Evolutionary conservation across 2,113 vertebrate species (phyloP).

Genomic region (Thunnus maccoyii): DNA sequence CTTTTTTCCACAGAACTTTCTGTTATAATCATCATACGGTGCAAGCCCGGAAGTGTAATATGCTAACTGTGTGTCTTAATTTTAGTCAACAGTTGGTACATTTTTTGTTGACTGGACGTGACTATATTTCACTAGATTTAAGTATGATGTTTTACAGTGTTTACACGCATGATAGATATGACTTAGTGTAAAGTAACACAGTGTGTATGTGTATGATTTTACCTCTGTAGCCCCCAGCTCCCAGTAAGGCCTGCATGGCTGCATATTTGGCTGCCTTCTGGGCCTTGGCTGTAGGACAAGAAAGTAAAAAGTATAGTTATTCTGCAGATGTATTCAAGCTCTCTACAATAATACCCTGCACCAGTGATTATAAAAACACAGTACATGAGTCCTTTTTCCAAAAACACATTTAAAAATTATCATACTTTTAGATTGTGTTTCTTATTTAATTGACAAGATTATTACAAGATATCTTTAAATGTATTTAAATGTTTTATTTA

Average conservation of each 20-base stretch:
- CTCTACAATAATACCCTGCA: neutral
- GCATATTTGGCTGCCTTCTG: constrained; percentile 83
- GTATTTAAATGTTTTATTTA: too few relatives aligned
- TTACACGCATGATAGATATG: neutral
- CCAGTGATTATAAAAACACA: neutral
- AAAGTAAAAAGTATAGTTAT: neutral
- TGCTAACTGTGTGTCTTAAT: too few relatives aligned
- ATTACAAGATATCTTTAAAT: neutral
- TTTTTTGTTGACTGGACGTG: neutral
- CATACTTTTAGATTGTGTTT: neutral
- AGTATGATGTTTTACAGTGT: neutral
- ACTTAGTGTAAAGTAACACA: neutral
- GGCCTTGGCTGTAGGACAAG: constrained; percentile 73
- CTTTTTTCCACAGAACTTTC: neutral
- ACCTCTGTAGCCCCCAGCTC: constrained; percentile 83
- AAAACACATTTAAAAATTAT: neutral
- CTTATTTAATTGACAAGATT: neutral
- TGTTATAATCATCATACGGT: neutral
- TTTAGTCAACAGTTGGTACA: too few relatives aligned
- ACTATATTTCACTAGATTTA: too few relatives aligned
- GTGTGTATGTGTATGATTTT: constrained; percentile 9
- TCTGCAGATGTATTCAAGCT: neutral
- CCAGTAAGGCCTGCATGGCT: constrained; percentile 81
- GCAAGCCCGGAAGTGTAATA: neutral
- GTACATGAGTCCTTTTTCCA: too few relatives aligned